Base-by-base conservation (phyloP, 2,797 vertebrate genomes). In the Oophaga sylvatica region DNA sequence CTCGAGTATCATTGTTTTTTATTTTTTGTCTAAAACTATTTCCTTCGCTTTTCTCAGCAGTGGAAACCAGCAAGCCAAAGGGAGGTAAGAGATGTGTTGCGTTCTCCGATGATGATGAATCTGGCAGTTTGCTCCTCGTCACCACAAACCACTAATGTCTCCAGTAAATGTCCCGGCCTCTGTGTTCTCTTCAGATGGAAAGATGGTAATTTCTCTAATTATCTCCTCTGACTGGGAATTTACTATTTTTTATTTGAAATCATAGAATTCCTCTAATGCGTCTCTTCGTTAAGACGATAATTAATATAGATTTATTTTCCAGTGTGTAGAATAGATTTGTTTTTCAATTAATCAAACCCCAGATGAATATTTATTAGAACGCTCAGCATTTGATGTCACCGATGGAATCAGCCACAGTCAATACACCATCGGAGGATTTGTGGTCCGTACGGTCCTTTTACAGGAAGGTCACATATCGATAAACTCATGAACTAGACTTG, bases 251-350 rank as follows among this genome's bases (percentile, higher is more conserved):
- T 45, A 73, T 84, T 75, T 84, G 20, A 41, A 73, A 41, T 71
- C 53, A 59, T 22, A 12, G 35, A 15, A 81, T 81, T 73, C 31
- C 60, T 76, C 57, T 62, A 62, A 41, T 84, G 82, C 29, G 57
- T 45, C 82, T 84, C 82, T 62, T 59, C 60, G 62, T 76, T 75
- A 84, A 75, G 53, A 84, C 75, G 82, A 75, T 84, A 84, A 75
- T 84, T 75, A 83, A 84, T 84, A 84, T 62, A n/a, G 82, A 84
- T 83, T 60, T 60, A 35, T 67, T 45, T 76, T 62, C 70, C 35
- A 12, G 31, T 48, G 82, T 48, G 70, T 84, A 75, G 56, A 59
- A 83, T 73, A 83, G 68, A 84, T 84, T 84, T 84, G 82, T 63
- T 73, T 76, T 75, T 75, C 82, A 45, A 71, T 84, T 75, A 75